Evolutionary conservation across 2,113 vertebrate species (phyloP), one percentile per base, ranked within the genome.

Genomic region (Heliornis fulica): DNA sequence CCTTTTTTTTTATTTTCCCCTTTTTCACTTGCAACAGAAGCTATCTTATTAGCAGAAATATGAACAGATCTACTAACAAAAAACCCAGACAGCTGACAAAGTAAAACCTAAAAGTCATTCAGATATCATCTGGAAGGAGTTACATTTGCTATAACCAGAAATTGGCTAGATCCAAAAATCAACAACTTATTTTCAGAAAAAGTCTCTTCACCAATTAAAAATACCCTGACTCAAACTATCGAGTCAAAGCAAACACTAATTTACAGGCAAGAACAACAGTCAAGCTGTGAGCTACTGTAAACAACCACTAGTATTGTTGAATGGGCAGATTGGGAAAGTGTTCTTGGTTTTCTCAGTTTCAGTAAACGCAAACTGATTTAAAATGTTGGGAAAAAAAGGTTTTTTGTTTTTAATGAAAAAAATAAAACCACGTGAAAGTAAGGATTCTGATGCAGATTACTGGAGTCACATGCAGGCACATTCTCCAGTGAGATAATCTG

Each of bases 41-140:
- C 32, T 36, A 71, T 21, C 40, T 71, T 68, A 76, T 68, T 28
- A 87, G 61, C 46, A 70, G 54, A 64, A 75, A 56, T 2, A 82
- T 6, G 34, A 84, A 43, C 40, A 93, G 68, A 91, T 36, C 69
- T 81, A 79, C 21, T 57, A 83, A 64, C 19, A 74, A 7, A 66
- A 80, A 81, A 89, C 9, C 3, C 46, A 81, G 53, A 60, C 51
- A 87, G 74, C 77, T 78, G 80, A 72, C 38, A 81, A 75, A 90
- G n/a, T 13, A 65, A 94, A 94, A 61, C 36, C 46, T 50, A 48
- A 12, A 87, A 94, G 57, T 70, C 50, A 32, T 69, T 69, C 84
- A 70, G 50, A 65, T 34, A 82, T 84, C 84, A 97, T 91, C 78
- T 85, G 84, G 78, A 82, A 29, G 26, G 78, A 93, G 41, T 80